These are phyloP conservation scores for Ctenopoma multispine DNA, from an alignment of 2,797 vertebrate species.

Conservation along the genomic window DNA sequence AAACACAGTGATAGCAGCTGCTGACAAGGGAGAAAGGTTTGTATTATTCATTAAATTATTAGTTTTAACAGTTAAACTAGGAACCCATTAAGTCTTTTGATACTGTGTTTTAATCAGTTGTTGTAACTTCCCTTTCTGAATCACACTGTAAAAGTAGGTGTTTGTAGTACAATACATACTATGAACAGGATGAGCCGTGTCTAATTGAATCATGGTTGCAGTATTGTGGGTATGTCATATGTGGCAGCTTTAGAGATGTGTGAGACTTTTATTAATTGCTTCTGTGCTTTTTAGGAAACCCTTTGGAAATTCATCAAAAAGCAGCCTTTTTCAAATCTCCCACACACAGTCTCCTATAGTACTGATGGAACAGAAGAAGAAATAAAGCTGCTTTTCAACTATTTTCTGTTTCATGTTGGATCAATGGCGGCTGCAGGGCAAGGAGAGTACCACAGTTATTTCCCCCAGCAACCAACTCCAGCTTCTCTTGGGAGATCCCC, in stretches of 20 bases:
- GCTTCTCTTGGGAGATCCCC: conserved; percentile 32
- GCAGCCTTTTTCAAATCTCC: background rate
- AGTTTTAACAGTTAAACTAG: background rate
- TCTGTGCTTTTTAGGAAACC: background rate
- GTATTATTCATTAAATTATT: too few species aligned
- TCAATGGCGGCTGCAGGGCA: conserved; percentile 20
- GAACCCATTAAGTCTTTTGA: background rate
- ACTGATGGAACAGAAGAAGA: background rate
- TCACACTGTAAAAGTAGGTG: background rate
- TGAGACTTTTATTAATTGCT: background rate
- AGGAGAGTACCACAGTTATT: conserved; percentile 14
- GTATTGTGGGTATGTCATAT: background rate
- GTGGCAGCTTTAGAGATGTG: background rate
- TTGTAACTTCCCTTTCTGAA: background rate
- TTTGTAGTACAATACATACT: background rate
- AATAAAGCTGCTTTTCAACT: conserved; percentile 29
- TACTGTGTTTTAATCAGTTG: too few species aligned
- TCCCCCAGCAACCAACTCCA: conserved; percentile 25
- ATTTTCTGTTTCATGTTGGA: conserved; percentile 8
- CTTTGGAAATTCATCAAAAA: background rate
- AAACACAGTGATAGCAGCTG: background rate
- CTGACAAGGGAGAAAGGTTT: background rate
- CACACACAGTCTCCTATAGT: background rate
- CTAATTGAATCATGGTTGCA: background rate
- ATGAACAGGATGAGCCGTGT: background rate